Evolutionary conservation across 37 sponge, comb jelly and placozoan genomes (phyloP).

Genomic region (Eunapius fragilis): DNA sequence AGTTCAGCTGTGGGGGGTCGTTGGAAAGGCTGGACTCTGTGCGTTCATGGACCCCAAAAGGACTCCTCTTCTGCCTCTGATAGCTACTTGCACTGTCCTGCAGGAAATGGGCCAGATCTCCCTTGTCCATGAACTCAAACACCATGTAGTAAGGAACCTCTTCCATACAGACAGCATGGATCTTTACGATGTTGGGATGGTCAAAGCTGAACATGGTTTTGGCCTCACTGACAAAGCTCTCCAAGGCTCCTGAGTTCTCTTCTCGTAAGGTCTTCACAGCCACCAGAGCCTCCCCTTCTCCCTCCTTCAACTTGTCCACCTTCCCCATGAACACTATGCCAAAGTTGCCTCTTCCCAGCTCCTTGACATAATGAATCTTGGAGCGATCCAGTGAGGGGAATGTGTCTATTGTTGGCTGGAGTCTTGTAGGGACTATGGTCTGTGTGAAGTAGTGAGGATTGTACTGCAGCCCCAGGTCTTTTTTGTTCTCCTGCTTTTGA

Average conservation of each 20-base stretch:
- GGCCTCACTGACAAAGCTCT: slow-evolving; percentile 75
- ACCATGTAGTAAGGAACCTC: slow-evolving; percentile 77
- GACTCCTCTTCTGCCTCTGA: slow-evolving; percentile 11
- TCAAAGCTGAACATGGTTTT: slow-evolving; percentile 64
- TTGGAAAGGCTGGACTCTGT: slow-evolving; percentile 70
- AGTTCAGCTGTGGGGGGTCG: slow-evolving; percentile 55
- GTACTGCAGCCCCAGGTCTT: neutral
- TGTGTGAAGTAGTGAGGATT: neutral
- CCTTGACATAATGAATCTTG: slow-evolving; percentile 46
- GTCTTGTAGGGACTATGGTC: neutral
- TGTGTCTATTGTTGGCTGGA: neutral
- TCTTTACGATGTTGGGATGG: slow-evolving; percentile 81
- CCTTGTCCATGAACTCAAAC: slow-evolving; percentile 90
- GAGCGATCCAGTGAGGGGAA: slow-evolving; percentile 33
- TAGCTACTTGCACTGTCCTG: slow-evolving; percentile 51
- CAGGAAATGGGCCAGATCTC: slow-evolving; percentile 76
- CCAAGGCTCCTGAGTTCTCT: slow-evolving; percentile 33
- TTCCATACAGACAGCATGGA: slow-evolving; percentile 69
- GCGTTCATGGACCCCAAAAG: slow-evolving; percentile 9
- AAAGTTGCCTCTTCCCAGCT: slow-evolving; percentile 86
- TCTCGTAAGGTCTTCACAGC: slow-evolving; percentile 84
- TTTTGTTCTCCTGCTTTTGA: neutral
- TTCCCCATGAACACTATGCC: slow-evolving; percentile 78
- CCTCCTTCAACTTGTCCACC: neutral
- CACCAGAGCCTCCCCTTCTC: slow-evolving; percentile 49